Evolutionary conservation across 2,888 invertebrate species (phyloP).

Genomic region (Eupithecia tripunctaria): DNA sequence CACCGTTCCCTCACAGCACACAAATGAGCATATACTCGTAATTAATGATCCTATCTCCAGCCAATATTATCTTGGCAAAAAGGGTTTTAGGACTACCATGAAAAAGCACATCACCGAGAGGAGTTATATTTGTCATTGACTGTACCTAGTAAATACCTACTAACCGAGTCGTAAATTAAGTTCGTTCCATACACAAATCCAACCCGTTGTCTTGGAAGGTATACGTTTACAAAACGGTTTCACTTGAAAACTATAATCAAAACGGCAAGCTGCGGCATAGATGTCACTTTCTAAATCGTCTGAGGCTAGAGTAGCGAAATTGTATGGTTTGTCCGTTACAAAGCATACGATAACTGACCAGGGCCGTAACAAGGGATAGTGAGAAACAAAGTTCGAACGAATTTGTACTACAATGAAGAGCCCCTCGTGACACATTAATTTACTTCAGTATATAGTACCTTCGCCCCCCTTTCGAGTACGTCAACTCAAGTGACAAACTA

Average conservation of each 20-base stretch:
- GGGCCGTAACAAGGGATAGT: not conserved
- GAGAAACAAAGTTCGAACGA: no score
- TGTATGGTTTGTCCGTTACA: slow-evolving; percentile 32
- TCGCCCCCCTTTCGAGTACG: no score
- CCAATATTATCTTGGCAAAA: no score
- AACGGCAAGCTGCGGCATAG: slow-evolving; percentile 32
- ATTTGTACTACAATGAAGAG: no score
- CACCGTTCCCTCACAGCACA: no score
- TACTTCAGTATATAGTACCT: no score
- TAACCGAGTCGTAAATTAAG: not conserved
- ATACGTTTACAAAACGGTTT: slow-evolving; percentile 24
- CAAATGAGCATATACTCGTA: no score
- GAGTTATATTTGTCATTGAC: not conserved
- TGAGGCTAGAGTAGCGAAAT: slow-evolving; percentile 33
- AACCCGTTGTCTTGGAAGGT: not conserved
- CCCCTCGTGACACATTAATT: no score
- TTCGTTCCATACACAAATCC: slow-evolving; percentile 15
- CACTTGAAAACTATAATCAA: slow-evolving; percentile 42
- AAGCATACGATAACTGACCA: slow-evolving; percentile 28
- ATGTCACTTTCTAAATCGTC: slow-evolving; percentile 46
- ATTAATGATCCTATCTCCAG: no score
- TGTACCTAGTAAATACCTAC: not conserved
- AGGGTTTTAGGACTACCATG: no score
- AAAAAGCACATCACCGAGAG: no score
- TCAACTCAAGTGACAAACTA: not conserved